These are phyloP conservation scores for Myzus persicae DNA, from an alignment of 1,140 invertebrate species.

Conservation along the genomic window DNA sequence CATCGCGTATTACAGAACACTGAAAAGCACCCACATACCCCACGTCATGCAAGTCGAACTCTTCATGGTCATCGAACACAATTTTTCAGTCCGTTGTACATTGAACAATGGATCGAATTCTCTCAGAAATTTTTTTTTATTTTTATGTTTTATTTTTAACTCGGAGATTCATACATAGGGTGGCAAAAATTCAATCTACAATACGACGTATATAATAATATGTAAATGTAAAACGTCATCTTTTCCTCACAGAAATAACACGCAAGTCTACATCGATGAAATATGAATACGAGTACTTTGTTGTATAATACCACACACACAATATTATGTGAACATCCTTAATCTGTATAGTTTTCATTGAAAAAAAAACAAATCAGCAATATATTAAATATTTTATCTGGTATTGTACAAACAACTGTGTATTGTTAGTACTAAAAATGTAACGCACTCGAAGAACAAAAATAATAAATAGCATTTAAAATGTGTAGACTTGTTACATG, in stretches of 20 bases:
- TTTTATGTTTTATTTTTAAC: constrained; percentile 5
- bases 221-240: neutral
- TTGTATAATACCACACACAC: neutral
- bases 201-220: neutral
- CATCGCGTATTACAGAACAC: neutral
- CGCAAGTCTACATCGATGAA: neutral
- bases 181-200: neutral
- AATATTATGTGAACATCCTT: neutral
- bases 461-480: neutral
- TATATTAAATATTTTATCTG: neutral
- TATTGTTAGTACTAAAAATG: neutral
- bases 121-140: constrained; percentile 14
- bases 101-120: constrained; percentile 42
- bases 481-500: neutral
- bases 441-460: neutral
- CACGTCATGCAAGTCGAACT: neutral
- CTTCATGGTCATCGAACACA: constrained; percentile 47
- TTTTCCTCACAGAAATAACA: neutral
- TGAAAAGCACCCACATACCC: constrained; percentile 8
- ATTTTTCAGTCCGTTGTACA: constrained; percentile 50
- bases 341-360: neutral
- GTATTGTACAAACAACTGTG: neutral
- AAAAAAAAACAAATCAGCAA: constrained; percentile 26
- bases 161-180: neutral
- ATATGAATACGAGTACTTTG: neutral